phyloP scores from a whole-genome alignment of 2,888 invertebrate species.

The Noctua pronuba region DNA sequence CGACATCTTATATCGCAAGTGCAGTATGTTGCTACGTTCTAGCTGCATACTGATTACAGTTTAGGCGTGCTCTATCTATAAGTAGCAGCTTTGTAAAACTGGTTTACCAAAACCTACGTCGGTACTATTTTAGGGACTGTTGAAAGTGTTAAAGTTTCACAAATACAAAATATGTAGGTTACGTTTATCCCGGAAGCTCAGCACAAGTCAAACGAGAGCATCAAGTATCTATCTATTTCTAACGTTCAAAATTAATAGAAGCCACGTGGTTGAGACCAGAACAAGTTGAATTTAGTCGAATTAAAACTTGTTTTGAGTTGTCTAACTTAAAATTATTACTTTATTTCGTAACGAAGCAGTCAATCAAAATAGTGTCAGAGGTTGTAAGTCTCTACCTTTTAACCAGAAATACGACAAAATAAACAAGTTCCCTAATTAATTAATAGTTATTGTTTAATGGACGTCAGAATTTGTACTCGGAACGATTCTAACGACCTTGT shows the following conservation, averaged over 20 bases:
- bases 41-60: constrained; percentile 3
- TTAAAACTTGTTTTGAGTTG: constrained; percentile 31
- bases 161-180: constrained; percentile 55
- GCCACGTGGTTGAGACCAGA: constrained; percentile 38
- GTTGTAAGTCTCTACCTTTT: constrained; percentile 8
- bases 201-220: constrained; percentile 45
- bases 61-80: background rate
- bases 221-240: constrained; percentile 39
- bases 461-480: constrained; percentile 46
- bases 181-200: constrained; percentile 59
- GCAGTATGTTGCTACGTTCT: background rate
- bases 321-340: constrained; percentile 4
- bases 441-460: constrained; percentile 45
- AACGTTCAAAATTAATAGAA: constrained; percentile 26
- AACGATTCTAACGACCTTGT: constrained; percentile 55
- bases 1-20: background rate
- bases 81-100: constrained; percentile 4
- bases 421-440: constrained; percentile 51
- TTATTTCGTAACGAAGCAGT: constrained; percentile 14
- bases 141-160: constrained; percentile 30
- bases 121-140: constrained; percentile 55
- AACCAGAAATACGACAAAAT: constrained; percentile 27
- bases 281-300: constrained; percentile 10
- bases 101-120: background rate
- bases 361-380: constrained; percentile 3